Percentiles rank a stretch among this genome's conserved stretches.
Evolutionary conservation across 1,140 invertebrate genomes (phyloP).

Genomic region (Bombus soroeensis): DNA sequence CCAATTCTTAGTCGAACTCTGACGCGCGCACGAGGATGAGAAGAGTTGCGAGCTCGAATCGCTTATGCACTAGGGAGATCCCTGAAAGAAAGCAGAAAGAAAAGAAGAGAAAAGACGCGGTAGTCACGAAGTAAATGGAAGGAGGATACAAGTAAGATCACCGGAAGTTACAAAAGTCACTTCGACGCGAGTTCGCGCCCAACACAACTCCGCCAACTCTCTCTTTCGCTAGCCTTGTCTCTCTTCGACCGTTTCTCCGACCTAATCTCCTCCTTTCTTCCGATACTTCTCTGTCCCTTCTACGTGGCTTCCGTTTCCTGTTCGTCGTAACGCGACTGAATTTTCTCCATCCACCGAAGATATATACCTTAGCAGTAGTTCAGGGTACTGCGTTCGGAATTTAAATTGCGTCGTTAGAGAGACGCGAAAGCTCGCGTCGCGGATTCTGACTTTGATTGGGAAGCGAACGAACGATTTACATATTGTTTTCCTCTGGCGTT

Average conservation of each 20-base stretch:
- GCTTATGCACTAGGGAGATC: slow-evolving; percentile 3
- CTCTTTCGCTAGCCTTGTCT: not conserved
- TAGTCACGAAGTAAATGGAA: not conserved
- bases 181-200: slow-evolving; percentile 36
- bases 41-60: slow-evolving; percentile 19
- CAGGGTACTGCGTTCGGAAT: slow-evolving; percentile 60
- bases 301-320: not conserved
- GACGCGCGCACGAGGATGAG: not conserved
- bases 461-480: slow-evolving; percentile 68
- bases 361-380: slow-evolving; percentile 33
- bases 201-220: not conserved
- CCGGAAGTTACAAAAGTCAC: slow-evolving; percentile 50
- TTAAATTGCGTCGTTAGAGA: slow-evolving; percentile 73
- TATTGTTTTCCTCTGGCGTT: slow-evolving; percentile 69
- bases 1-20: slow-evolving; percentile 56
- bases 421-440: slow-evolving; percentile 50
- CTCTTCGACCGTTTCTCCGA: slow-evolving; percentile 11
- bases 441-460: slow-evolving; percentile 68
- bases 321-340: slow-evolving; percentile 18
- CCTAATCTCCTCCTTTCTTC: not conserved
- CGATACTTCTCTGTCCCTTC: not conserved
- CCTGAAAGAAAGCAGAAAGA: not conserved
- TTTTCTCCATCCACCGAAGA: slow-evolving; percentile 49
- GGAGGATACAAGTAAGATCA: slow-evolving; percentile 16
- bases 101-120: not conserved